phyloP scores from a whole-genome alignment of 2,888 invertebrate genomes.

The Tortricodes alternella region DNA sequence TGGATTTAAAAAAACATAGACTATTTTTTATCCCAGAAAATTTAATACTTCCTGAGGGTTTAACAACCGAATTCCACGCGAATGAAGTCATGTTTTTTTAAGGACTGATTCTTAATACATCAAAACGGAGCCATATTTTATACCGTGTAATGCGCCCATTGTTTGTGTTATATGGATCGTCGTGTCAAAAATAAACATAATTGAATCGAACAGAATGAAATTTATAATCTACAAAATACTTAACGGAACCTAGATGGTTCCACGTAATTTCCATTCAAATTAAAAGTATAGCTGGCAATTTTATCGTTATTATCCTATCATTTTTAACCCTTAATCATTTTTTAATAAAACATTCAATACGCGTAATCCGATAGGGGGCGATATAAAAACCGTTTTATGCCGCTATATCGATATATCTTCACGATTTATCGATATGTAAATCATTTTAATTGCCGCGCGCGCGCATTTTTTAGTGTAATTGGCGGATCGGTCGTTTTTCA shows the following conservation, averaged over 20 bases:
- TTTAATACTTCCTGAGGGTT: too few species aligned
- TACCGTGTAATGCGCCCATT: too few species aligned
- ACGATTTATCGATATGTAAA: constrained; percentile 80
- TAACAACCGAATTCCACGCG: too few species aligned
- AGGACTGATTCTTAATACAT: too few species aligned
- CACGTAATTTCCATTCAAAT: not conserved
- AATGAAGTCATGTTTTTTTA: too few species aligned
- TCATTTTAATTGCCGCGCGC: constrained; percentile 79
- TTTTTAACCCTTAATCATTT: constrained; percentile 31
- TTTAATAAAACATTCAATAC: constrained; percentile 43
- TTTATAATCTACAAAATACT: not conserved
- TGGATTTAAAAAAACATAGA: too few species aligned
- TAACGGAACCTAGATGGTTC: not conserved
- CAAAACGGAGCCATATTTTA: too few species aligned
- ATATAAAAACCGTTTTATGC: constrained; percentile 46
- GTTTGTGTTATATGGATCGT: too few species aligned
- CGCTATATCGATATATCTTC: constrained; percentile 57
- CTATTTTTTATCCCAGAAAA: too few species aligned
- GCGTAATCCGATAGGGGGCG: constrained; percentile 45
- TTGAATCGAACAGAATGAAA: not conserved
- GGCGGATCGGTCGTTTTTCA: constrained; percentile 75
- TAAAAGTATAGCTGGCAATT: constrained; percentile 28
- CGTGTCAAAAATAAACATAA: too few species aligned
- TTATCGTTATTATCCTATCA: constrained; percentile 27
- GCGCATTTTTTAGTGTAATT: constrained; percentile 80